Base-by-base conservation (phyloP, 2,797 vertebrate genomes). In the Dryobates pubescens region DNA sequence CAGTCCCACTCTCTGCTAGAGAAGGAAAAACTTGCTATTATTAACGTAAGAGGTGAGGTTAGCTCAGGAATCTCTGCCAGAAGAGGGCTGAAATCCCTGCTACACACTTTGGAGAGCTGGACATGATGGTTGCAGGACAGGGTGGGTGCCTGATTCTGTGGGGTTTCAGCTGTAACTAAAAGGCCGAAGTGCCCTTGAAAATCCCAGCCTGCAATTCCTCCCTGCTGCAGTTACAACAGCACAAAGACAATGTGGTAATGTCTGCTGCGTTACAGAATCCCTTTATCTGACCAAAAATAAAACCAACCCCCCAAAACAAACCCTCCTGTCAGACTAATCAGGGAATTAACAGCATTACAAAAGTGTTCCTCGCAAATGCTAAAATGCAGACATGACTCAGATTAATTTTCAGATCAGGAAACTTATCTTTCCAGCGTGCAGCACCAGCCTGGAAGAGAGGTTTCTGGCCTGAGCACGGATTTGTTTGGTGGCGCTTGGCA, bases 321-420 rank as follows among this genome's bases (percentile, higher is more conserved):
- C 38, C 23, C 49, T 90, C 78, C 92, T 88, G 92, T 96, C 87
- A 95, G 94, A 85, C 80, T 95, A 94, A 95, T 95, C 91, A 90
- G 93, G 92, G 95, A 95, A 93, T 95, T 94, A 93, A 65, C 87
- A 92, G 91, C 51, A 74, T 86, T 94, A 95, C 94, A 95, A 92
- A 96, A 95, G 93, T 92, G 74, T 77, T 96, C 91, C 94, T 96
- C 93, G 91, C 92, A 95, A 95, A 88, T 68, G 74, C 82, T 93
- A 75, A 96, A 95, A 95, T 68, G 86, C 91, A 96, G 93, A 96
- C 95, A 96, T 96, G 96, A 95, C 94, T 96, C 95, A 96, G 95
- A 96, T 96, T 92, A 83, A 93, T 94, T 94, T 95, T 95, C 93
- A 95, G 72, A 96, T 96, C 85, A 77, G 93, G 87, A 93, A 95